phyloP scores from a whole-genome alignment of 2,888 invertebrate genomes.

The Nomada fucata region DNA sequence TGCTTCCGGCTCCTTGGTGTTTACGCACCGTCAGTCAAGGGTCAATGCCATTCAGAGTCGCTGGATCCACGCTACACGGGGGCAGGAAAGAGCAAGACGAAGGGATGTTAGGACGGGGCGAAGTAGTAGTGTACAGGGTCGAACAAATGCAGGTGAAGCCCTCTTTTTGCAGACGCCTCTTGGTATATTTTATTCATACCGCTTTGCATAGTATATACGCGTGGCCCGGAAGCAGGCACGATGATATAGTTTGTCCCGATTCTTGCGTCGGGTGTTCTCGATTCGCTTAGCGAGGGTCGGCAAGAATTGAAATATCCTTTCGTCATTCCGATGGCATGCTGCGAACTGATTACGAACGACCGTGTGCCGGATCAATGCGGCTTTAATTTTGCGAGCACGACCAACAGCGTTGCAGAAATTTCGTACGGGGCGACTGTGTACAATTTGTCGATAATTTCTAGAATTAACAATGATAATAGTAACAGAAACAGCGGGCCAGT shows the following conservation, averaged over 20 bases:
- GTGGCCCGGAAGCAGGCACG: background rate
- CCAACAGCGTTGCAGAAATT: too few species aligned
- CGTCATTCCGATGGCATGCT: background rate
- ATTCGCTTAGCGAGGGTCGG: background rate
- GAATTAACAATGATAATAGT: too few species aligned
- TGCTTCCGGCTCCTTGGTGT: slow-evolving; percentile 7
- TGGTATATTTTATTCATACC: slow-evolving; percentile 30
- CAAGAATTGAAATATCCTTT: slow-evolving; percentile 2
- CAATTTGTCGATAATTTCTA: too few species aligned
- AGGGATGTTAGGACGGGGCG: background rate
- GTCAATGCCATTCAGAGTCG: background rate
- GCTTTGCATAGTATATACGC: slow-evolving; percentile 8
- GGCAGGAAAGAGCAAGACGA: background rate
- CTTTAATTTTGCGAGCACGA: too few species aligned
- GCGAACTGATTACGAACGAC: too few species aligned
- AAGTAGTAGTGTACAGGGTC: background rate
- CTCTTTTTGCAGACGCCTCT: background rate
- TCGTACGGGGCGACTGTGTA: too few species aligned
- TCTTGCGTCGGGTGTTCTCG: background rate
- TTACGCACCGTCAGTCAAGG: slow-evolving; percentile 35
- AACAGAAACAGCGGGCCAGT: too few species aligned
- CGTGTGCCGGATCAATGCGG: too few species aligned
- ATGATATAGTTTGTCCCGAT: too few species aligned
- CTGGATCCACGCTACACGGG: background rate
- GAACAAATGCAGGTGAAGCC: slow-evolving; percentile 2